phyloP scores from a whole-genome alignment of 2,888 invertebrate species.

The Melangyna quadrimaculata region DNA sequence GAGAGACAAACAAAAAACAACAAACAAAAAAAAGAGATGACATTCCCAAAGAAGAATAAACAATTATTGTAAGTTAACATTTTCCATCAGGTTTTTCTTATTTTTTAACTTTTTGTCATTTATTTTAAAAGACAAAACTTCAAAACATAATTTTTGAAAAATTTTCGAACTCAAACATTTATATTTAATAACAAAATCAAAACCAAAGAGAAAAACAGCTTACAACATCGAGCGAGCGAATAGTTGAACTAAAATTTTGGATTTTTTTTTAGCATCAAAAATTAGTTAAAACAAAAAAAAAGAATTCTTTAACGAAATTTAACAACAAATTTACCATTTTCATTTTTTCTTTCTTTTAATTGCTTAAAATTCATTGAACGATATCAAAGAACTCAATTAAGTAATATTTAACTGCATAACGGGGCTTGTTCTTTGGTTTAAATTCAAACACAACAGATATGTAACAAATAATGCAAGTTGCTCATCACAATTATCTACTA shows the following conservation, averaged over 20 bases:
- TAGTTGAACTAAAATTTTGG: constrained; percentile 28
- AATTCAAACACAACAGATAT: constrained; percentile 80
- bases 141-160: not conserved
- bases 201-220: constrained; percentile 23
- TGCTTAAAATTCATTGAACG: constrained; percentile 18
- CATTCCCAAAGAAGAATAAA: constrained; percentile 43
- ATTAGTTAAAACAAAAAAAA: constrained; percentile 11
- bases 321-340: constrained; percentile 46
- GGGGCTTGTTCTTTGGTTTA: constrained; percentile 73
- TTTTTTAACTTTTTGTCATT: constrained; percentile 39
- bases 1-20: not conserved
- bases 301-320: not conserved
- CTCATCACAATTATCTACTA: constrained; percentile 71
- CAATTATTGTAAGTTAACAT: not conserved
- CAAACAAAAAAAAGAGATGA: constrained; percentile 12
- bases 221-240: constrained; percentile 71
- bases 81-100: constrained; percentile 12
- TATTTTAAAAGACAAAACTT: not conserved
- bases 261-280: constrained; percentile 18
- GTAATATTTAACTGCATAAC: constrained; percentile 57
- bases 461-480: constrained; percentile 76
- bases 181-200: constrained; percentile 17
- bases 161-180: constrained; percentile 37
- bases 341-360: not conserved
- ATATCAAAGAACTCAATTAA: constrained; percentile 52